These are phyloP conservation scores for Melanerpes formicivorus DNA, from an alignment of 2,113 vertebrate genomes.

Conservation along the genomic window DNA sequence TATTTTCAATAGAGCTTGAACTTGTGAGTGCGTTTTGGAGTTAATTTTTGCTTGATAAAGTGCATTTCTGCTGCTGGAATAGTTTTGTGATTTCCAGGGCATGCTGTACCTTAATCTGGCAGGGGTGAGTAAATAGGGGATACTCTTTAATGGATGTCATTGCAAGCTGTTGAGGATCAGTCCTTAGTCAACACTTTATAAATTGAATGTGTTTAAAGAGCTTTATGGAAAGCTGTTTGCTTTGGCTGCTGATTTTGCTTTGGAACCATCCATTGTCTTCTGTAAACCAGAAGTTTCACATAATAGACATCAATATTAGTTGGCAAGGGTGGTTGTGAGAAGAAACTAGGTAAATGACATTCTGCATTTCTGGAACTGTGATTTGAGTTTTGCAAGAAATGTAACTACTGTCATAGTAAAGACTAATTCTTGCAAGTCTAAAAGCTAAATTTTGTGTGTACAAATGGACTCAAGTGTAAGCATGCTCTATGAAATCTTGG, in stretches of 20 bases:
- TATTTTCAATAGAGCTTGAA: background rate
- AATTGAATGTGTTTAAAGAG: background rate
- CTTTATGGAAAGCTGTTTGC: background rate
- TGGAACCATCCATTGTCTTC: background rate
- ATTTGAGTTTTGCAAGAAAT: background rate
- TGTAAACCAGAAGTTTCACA: background rate
- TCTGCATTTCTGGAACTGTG: background rate
- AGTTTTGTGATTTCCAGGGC: background rate
- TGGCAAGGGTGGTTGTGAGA: background rate
- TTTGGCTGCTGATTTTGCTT: background rate
- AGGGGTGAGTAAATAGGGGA: background rate
- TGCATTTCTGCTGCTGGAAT: background rate
- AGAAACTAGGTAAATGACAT: background rate
- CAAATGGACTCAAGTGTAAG: background rate
- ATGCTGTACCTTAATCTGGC: background rate
- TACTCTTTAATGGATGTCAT: background rate
- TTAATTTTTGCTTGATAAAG: background rate
- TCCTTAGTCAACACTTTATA: background rate
- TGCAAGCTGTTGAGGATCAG: background rate
- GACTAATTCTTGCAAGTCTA: background rate
- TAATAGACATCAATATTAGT: background rate
- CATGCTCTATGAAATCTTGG: background rate
- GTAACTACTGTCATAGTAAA: background rate
- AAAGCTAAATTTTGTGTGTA: background rate
- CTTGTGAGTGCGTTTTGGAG: background rate